Evolutionary conservation across 2,113 vertebrate genomes (phyloP).

Genomic region (Clarias macrocephalus): DNA sequence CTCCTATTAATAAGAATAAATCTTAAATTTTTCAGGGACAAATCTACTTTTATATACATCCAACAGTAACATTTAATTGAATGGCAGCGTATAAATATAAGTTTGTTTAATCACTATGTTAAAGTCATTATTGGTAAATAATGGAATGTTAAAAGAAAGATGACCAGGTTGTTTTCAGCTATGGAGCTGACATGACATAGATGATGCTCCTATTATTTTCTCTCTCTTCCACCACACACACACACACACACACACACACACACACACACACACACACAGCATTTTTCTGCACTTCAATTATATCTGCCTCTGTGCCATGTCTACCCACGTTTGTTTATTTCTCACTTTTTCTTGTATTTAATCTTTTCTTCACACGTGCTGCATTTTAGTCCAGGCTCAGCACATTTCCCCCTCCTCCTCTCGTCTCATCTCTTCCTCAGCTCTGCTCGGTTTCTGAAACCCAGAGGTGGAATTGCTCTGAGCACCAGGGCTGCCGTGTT

Average conservation of each 20-base stretch:
- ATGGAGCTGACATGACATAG: conserved; percentile 38
- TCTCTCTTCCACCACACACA: background rate
- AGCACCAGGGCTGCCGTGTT: conserved; percentile 19
- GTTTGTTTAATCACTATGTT: background rate
- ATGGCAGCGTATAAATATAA: background rate
- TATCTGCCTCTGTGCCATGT: conserved; percentile 37
- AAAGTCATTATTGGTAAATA: background rate
- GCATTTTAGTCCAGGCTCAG: conserved; percentile 41
- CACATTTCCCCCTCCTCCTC: conserved; percentile 41
- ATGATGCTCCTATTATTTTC: conserved; percentile 40
- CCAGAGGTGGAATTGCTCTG: conserved; percentile 37
- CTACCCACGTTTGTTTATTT: conserved; percentile 50
- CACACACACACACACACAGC: background rate
- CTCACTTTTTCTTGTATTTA: conserved; percentile 45
- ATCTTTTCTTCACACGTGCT: conserved; percentile 48
- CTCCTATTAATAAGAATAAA: background rate
- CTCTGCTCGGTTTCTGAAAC: conserved; percentile 1
- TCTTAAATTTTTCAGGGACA: background rate
- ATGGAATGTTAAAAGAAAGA: background rate
- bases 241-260: conserved; percentile 27
- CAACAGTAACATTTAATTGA: background rate
- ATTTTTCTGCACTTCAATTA: conserved; percentile 33
- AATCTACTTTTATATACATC: background rate
- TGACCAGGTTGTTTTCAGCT: conserved; percentile 27
- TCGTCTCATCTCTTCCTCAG: conserved; percentile 34